Base-by-base conservation (phyloP, 2,888 invertebrate genomes). In the Ecliptopera silaceata region DNA sequence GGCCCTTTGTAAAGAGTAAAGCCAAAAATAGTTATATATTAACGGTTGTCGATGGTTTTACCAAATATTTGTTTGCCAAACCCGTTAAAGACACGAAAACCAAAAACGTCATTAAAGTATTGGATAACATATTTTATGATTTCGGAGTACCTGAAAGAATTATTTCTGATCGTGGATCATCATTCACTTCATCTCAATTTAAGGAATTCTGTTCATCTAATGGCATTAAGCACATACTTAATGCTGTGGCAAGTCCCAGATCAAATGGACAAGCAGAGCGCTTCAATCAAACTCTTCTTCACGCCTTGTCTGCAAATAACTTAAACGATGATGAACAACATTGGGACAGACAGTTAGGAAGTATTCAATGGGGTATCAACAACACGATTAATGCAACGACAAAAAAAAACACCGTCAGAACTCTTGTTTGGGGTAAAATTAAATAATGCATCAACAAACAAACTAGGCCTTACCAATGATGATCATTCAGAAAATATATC, bases 341-440 rank as follows among this genome's bases (percentile, higher is more conserved):
- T 17, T 53, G 53, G 53, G 53, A 53, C 13, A 29, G 17, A 6
- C 10, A n/a, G 0, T 6, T 53, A n/a, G 53, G 53, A n/a, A 36
- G n/a, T 6, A 34, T 53, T 4, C 53, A 53, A 20, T 53, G 53
- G 53, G 53, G 53, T 5, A 26, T 53, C 1, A 53, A 53, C n/a
- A 53, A 53, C 12, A 46, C 53, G 0, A 11, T 29, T 11, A 44
- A 12, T n/a, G 13, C 15, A 1, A 26, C 43, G 1, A 44, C 43
- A n/a, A 8, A 12, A 44, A 5, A 44, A 44, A 13, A 17, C 43
- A 2, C 13, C 43, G 1, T 13, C 43, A 44, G 43, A 44, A 17
- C 5, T 31, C 17, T 17, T 44, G 13, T 44, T 44, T 29, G 43
- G 43, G 15, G 1, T 44, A 1, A 44, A 26, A 31, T 15, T 44